Evolutionary conservation across 2,888 invertebrate species (phyloP), one percentile per base, ranked within the genome.

Genomic region (Philhelius pedissequus): DNA sequence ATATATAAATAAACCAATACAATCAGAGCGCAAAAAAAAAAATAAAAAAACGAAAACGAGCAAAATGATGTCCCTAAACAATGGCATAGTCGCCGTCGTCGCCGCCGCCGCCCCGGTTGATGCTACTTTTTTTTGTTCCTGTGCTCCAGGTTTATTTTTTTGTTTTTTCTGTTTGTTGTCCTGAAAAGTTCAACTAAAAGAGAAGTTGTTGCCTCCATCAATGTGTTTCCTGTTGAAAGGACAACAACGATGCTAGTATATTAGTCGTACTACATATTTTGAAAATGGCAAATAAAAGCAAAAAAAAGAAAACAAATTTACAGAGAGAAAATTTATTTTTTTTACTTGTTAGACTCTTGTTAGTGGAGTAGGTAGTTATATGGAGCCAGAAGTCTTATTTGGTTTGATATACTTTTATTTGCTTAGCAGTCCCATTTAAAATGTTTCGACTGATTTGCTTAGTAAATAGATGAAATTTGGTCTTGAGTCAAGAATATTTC

Each of bases 191-290:
- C 32, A 35, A 64, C 20, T 32, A 22, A n/a, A n/a, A 48, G 70
- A 43, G 30, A 27, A 78, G 56, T 62, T 62, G 40, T 68, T 73
- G 70, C 71, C 70, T 62, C 62, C 68, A 52, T 73, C 77, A 78
- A 77, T 77, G 82, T 77, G 70, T 69, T 82, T 77, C 82, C 82
- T 82, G 78, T 73, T 77, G 54, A 45, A 71, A 50, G 77, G 81
- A 77, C 77, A 68, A 60, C 35, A 48, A 60, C 45, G 77, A 82
- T 77, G 71, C 66, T 52, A 40, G 50, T 35, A 64, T 48, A 64
- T 64, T 64, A 64, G 66, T 58, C 50, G 40, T 50, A 54, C 30
- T 45, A 62, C 62, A 77, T 54, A 58, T 32, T 66, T 52, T 56
- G 15, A 64, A n/a, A 56, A 75, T 56, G 13, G n/a, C 15, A 43